Percentiles rank a stretch among this genome's conserved stretches.
phyloP scores from a whole-genome alignment of 2,113 vertebrate species.

The Hippocampus abdominalis region DNA sequence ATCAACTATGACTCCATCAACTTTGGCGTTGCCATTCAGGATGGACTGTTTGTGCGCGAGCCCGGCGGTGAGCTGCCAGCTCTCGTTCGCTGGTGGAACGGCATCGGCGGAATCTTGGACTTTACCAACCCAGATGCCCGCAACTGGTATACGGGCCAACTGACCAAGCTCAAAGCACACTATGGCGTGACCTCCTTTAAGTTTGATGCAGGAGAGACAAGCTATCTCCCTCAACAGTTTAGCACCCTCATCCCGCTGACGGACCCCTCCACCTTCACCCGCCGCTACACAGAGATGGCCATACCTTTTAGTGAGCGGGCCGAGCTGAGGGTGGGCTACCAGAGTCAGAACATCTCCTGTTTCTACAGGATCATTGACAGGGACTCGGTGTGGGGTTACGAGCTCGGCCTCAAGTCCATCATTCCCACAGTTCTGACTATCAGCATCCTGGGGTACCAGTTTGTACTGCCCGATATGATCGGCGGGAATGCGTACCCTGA shows the following conservation, averaged over 20 bases:
- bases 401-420: slow-evolving; percentile 88
- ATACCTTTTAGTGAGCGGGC: slow-evolving; percentile 82
- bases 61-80: slow-evolving; percentile 77
- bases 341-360: slow-evolving; percentile 90
- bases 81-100: slow-evolving; percentile 90
- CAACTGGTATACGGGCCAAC: slow-evolving; percentile 83
- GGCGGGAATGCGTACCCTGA: slow-evolving; percentile 78
- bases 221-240: slow-evolving; percentile 87
- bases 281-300: slow-evolving; percentile 87
- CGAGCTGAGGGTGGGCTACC: slow-evolving; percentile 88
- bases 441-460: slow-evolving; percentile 89
- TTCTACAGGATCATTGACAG: slow-evolving; percentile 91
- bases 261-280: slow-evolving; percentile 86
- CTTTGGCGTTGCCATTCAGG: slow-evolving; percentile 80
- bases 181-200: slow-evolving; percentile 87
- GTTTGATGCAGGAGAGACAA: slow-evolving; percentile 89
- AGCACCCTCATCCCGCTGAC: slow-evolving; percentile 78
- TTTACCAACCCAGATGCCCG: slow-evolving; percentile 86
- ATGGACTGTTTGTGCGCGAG: slow-evolving; percentile 79
- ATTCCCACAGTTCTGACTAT: slow-evolving; percentile 89
- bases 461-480: slow-evolving; percentile 84
- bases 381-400: slow-evolving; percentile 88
- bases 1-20: slow-evolving; percentile 82
- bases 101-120: slow-evolving; percentile 87
- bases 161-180: slow-evolving; percentile 74